Evolutionary conservation across 2,113 vertebrate species (phyloP).

Genomic region (Notarius quadriscutis): DNA sequence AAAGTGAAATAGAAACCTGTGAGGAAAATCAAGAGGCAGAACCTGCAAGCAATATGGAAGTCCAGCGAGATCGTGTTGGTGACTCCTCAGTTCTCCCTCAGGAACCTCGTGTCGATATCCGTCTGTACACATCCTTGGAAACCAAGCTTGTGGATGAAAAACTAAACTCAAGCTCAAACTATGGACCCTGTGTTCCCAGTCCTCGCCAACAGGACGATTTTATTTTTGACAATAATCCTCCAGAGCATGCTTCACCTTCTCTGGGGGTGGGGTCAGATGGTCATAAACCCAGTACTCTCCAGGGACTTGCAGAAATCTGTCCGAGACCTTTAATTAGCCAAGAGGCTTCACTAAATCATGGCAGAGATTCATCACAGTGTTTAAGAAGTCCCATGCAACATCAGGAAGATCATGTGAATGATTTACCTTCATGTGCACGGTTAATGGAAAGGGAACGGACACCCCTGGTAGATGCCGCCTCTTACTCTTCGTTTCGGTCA

Average conservation of each 20-base stretch:
- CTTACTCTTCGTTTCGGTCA: not conserved
- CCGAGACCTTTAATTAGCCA: not conserved
- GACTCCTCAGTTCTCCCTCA: not conserved
- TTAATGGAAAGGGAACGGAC: not conserved
- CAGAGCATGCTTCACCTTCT: not conserved
- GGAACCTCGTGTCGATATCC: not conserved
- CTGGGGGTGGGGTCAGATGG: not conserved
- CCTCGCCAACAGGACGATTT: not conserved
- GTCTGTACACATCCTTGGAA: not conserved
- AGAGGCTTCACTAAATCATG: not conserved
- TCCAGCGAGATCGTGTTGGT: not conserved
- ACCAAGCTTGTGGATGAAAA: not conserved
- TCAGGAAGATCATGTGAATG: not conserved
- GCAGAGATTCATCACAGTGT: not conserved
- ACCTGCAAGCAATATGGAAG: not conserved
- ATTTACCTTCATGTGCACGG: not conserved
- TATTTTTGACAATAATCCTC: not conserved
- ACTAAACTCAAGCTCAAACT: not conserved
- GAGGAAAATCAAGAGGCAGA: slow-evolving; percentile 49
- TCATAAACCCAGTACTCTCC: not conserved
- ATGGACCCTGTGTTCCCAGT: not conserved
- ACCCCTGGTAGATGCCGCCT: not conserved
- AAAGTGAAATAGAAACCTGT: slow-evolving; percentile 59
- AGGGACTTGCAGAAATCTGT: not conserved
- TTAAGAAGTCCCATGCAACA: not conserved